A percentile compares a stretch with the other conserved stretches of the same genome.
These are phyloP conservation scores for Acrobasis consociella DNA, from an alignment of 2,888 invertebrate species.

Conservation along the genomic window DNA sequence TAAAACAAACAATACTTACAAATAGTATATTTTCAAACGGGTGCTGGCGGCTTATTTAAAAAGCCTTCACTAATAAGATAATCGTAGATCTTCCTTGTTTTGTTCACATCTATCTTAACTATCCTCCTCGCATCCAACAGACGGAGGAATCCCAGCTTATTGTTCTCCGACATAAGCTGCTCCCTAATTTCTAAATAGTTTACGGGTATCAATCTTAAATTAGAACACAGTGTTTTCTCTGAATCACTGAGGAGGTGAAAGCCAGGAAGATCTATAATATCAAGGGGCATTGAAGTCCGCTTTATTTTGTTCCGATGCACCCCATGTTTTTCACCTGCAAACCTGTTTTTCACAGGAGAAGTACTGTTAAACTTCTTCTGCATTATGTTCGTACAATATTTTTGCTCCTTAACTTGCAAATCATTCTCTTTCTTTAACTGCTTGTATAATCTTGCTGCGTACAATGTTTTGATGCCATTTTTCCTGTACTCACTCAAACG, in stretches of 20 bases:
- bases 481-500: constrained; percentile 85
- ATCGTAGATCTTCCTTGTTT: constrained; percentile 94
- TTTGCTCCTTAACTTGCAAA: constrained; percentile 76
- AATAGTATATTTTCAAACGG: constrained; percentile 31
- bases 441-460: constrained; percentile 85
- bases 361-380: constrained; percentile 61
- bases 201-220: constrained; percentile 88
- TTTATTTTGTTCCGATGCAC: constrained; percentile 52
- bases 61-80: constrained; percentile 88
- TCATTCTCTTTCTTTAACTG: constrained; percentile 85
- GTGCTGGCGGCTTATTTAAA: constrained; percentile 81
- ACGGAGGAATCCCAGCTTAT: constrained; percentile 88
- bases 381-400: constrained; percentile 59
- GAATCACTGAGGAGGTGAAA: constrained; percentile 87
- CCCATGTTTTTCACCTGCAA: constrained; percentile 43
- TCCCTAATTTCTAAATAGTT: constrained; percentile 91
- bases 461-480: constrained; percentile 87
- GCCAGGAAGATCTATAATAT: constrained; percentile 89
- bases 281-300: constrained; percentile 72
- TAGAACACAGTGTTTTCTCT: constrained; percentile 91
- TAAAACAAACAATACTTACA: constrained; percentile 4
- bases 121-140: constrained; percentile 91
- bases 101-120: constrained; percentile 96
- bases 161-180: constrained; percentile 88
- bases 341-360: constrained; percentile 55